Evolutionary conservation across 2,888 invertebrate genomes (phyloP).

Genomic region (Amiota minor): DNA sequence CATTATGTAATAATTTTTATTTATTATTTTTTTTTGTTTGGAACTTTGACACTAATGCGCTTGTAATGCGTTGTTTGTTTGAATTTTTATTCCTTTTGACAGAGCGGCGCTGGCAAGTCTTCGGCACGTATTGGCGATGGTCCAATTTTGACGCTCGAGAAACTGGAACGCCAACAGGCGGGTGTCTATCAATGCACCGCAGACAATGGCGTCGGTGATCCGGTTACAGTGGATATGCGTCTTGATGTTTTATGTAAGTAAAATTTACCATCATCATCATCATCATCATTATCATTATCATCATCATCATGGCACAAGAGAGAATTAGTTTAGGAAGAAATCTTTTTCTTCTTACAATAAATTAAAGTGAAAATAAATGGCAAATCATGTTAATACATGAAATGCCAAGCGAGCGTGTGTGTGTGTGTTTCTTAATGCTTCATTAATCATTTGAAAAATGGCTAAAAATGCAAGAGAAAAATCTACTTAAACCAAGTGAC

Average conservation of each 20-base stretch:
- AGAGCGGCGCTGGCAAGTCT: constrained; percentile 73
- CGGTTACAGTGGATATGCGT: constrained; percentile 79
- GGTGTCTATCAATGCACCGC: constrained; percentile 81
- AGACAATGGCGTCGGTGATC: constrained; percentile 80
- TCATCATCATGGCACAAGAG: no score
- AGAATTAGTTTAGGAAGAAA: no score
- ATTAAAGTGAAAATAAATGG: constrained; percentile 23
- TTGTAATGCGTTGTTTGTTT: constrained; percentile 10
- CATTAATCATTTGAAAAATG: constrained; percentile 33
- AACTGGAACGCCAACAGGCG: constrained; percentile 78
- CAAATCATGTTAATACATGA: constrained; percentile 15
- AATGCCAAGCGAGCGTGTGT: background rate
- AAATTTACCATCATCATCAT: background rate
- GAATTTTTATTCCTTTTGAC: constrained; percentile 36
- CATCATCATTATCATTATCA: no score
- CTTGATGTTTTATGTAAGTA: constrained; percentile 80
- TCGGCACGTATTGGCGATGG: constrained; percentile 76
- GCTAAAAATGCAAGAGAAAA: constrained; percentile 16
- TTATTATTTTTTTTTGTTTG: background rate
- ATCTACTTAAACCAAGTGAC: constrained; percentile 9
- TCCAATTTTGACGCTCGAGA: constrained; percentile 78
- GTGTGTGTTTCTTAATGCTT: constrained; percentile 10
- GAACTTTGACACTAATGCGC: background rate
- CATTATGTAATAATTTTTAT: constrained; percentile 8
- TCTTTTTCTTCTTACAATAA: background rate